phyloP scores from a whole-genome alignment of 2,113 vertebrate species.

The Morone chrysops region DNA sequence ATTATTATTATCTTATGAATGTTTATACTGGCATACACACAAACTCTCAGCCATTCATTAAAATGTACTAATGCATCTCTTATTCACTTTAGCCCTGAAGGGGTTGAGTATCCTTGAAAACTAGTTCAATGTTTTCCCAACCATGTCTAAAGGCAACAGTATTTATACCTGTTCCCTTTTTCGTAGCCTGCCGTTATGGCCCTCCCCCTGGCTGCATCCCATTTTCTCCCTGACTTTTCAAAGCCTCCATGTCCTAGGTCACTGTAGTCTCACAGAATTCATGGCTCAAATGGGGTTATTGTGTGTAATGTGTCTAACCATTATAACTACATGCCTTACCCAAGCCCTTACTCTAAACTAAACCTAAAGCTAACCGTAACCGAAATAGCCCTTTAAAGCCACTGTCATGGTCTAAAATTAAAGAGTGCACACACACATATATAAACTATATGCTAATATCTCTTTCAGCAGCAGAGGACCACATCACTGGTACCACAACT shows the following conservation, averaged over 20 bases:
- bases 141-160: background rate
- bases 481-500: conserved; percentile 40
- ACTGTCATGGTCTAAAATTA: background rate
- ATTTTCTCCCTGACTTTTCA: background rate
- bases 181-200: background rate
- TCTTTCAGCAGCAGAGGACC: too few relatives aligned
- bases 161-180: background rate
- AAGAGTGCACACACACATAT: background rate
- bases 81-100: background rate
- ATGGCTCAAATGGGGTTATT: background rate
- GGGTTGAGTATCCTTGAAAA: background rate
- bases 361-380: background rate
- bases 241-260: background rate
- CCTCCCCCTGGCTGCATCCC: background rate
- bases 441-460: too few relatives aligned
- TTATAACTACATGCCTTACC: background rate
- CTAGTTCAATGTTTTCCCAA: background rate
- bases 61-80: background rate
- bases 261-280: background rate
- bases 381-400: background rate
- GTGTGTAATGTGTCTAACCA: too few relatives aligned
- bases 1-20: background rate
- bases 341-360: too few relatives aligned
- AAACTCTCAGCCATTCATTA: background rate
- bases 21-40: too few relatives aligned